Percentiles rank a stretch among this genome's conserved stretches.
Evolutionary conservation across 2,888 invertebrate genomes (phyloP).

Genomic region (Nemotelus nigrinus): DNA sequence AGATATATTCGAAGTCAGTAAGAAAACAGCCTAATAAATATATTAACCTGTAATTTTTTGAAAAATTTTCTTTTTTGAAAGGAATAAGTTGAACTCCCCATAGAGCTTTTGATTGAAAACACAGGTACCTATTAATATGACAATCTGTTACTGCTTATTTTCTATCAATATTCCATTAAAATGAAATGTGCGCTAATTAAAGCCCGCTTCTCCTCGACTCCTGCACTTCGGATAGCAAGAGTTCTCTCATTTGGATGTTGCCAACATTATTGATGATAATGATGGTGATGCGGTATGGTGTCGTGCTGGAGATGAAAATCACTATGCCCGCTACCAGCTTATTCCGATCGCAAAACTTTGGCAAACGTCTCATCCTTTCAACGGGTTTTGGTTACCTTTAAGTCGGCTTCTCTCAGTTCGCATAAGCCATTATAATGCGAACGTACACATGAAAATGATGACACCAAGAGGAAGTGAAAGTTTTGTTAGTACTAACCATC

Average conservation of each 20-base stretch:
- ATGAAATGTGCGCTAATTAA: too few species aligned
- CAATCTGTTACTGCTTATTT: too few species aligned
- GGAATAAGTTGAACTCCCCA: too few species aligned
- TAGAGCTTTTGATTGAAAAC: too few species aligned
- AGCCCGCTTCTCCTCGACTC: neutral
- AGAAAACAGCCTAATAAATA: too few species aligned
- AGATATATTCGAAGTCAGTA: too few species aligned
- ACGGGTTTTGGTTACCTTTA: slow-evolving; percentile 10
- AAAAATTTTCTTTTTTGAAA: too few species aligned
- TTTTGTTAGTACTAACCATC: slow-evolving; percentile 39
- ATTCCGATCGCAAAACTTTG: slow-evolving; percentile 23
- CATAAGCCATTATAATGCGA: slow-evolving; percentile 27
- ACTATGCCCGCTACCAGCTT: slow-evolving; percentile 35
- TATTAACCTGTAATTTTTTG: too few species aligned
- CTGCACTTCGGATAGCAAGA: neutral
- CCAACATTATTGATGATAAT: slow-evolving; percentile 28
- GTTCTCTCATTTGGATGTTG: slow-evolving; percentile 21
- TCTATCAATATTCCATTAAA: too few species aligned
- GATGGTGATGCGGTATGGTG: neutral
- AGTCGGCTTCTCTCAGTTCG: neutral
- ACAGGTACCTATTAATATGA: too few species aligned
- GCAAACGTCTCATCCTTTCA: neutral
- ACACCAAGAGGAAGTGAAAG: slow-evolving; percentile 43
- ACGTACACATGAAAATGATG: slow-evolving; percentile 39
- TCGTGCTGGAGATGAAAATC: slow-evolving; percentile 1